phyloP scores from a whole-genome alignment of 2,888 invertebrate species.

The Drosophila emarginata region DNA sequence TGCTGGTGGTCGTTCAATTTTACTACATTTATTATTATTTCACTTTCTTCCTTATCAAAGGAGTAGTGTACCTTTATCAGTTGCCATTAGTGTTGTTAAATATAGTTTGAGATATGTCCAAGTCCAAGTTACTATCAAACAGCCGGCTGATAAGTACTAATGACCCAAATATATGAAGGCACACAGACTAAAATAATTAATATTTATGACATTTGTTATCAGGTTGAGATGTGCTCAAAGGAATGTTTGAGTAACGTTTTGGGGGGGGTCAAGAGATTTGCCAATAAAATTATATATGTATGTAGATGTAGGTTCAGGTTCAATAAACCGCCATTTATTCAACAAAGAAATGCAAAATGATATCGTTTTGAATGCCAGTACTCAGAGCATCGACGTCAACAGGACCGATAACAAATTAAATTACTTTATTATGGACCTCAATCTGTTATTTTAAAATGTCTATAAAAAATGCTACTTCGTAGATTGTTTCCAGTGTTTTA shows the following conservation, averaged over 20 bases:
- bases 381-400: not conserved
- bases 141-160: slow-evolving; percentile 13
- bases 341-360: slow-evolving; percentile 12
- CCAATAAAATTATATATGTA: slow-evolving; percentile 27
- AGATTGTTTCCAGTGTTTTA: no score
- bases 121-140: slow-evolving; percentile 16
- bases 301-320: slow-evolving; percentile 61
- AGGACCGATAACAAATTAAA: not conserved
- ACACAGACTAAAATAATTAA: not conserved
- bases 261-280: not conserved
- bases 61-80: not conserved
- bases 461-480: no score
- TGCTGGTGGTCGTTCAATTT: not conserved
- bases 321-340: slow-evolving; percentile 54
- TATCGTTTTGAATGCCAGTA: not conserved
- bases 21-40: slow-evolving; percentile 1
- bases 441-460: not conserved
- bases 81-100: slow-evolving; percentile 8
- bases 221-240: not conserved
- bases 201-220: not conserved
- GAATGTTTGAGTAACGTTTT: not conserved
- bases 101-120: not conserved
- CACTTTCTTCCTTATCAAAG: not conserved
- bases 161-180: slow-evolving; percentile 42
- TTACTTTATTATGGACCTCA: not conserved